phyloP scores from a whole-genome alignment of 92 coral and sea anemone species.

The Epizoanthus fatuus region DNA sequence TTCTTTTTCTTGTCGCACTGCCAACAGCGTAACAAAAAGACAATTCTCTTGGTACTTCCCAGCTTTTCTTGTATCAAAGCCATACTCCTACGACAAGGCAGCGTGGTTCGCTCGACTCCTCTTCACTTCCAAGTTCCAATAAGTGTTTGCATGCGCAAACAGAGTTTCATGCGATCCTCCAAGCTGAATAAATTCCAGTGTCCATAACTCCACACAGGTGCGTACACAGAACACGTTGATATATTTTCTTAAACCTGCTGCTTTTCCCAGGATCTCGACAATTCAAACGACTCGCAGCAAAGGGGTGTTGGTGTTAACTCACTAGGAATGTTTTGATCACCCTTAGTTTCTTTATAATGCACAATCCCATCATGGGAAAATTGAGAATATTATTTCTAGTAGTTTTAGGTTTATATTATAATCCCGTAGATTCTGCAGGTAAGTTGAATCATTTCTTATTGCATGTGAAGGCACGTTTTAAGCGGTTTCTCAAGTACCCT shows the following conservation, averaged over 20 bases:
- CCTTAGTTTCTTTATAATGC: not conserved
- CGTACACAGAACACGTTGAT: conserved; percentile 20
- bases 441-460: not conserved
- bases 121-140: not conserved
- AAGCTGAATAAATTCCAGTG: conserved; percentile 15
- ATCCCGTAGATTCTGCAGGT: conserved; percentile 30
- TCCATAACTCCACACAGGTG: conserved; percentile 24
- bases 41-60: no score
- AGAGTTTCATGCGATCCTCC: not conserved
- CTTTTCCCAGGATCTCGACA: conserved; percentile 34
- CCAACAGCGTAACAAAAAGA: no score
- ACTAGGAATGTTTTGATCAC: conserved; percentile 22
- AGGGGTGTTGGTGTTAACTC: not conserved
- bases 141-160: conserved; percentile 17
- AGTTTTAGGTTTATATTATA: conserved; percentile 23
- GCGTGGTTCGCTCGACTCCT: conserved; percentile 7
- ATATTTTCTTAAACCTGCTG: conserved; percentile 18
- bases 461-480: no score
- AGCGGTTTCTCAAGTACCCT: no score
- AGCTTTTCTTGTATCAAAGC: no score
- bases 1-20: no score
- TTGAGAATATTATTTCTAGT: not conserved
- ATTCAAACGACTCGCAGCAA: conserved; percentile 21
- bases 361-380: conserved; percentile 22
- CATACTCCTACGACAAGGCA: no score